phyloP scores from a whole-genome alignment of 2,888 invertebrate species.

The Megaustenia siamemsis region DNA sequence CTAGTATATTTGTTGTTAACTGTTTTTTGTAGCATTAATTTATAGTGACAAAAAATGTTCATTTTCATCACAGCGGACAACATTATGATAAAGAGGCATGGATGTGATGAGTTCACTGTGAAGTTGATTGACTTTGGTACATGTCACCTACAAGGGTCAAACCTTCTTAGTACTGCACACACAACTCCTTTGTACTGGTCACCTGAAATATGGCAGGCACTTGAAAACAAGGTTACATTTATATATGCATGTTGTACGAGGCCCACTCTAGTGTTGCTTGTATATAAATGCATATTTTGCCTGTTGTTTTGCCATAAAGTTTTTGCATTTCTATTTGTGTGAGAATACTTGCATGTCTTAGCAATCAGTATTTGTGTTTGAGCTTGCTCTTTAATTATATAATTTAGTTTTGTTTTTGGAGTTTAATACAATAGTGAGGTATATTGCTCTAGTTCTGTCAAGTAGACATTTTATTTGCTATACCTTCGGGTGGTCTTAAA shows the following conservation, averaged over 20 bases:
- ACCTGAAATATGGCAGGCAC: constrained; percentile 51
- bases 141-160: constrained; percentile 4
- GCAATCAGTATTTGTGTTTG: no score
- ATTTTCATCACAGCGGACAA: constrained; percentile 45
- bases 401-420: no score
- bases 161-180: constrained; percentile 22
- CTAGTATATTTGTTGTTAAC: constrained; percentile 11
- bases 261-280: no score
- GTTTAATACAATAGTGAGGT: no score
- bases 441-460: no score
- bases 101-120: constrained; percentile 29
- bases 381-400: no score
- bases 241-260: not conserved
- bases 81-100: constrained; percentile 36
- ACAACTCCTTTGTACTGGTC: constrained; percentile 49
- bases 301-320: no score
- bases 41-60: not conserved
- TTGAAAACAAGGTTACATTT: constrained; percentile 34
- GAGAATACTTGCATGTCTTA: no score
- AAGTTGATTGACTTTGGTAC: constrained; percentile 53
- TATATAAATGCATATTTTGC: no score
- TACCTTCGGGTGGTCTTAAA: no score
- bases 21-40: not conserved
- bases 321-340: no score
- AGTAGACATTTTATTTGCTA: no score